Evolutionary conservation across 2,797 vertebrate species (phyloP).

Genomic region (Liasis olivaceus): DNA sequence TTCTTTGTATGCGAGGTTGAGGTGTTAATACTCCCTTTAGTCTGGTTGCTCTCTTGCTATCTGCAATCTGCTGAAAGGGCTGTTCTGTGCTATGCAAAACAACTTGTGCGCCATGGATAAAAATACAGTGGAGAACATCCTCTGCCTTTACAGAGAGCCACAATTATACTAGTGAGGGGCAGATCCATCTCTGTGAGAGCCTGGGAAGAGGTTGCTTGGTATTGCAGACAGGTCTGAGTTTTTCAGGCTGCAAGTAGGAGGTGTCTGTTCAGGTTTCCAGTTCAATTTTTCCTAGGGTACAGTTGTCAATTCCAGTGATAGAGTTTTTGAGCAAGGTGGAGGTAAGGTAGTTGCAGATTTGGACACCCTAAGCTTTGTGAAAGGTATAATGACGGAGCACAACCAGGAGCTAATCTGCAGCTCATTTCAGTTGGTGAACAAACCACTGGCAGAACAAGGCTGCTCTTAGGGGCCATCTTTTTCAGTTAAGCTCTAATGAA

Average conservation of each 20-base stretch:
- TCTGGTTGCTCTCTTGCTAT: too few relatives aligned
- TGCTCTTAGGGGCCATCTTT: conserved; percentile 97
- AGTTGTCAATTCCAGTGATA: conserved; percentile 46
- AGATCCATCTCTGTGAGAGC: too few relatives aligned
- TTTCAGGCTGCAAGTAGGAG: too few relatives aligned
- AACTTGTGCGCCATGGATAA: too few relatives aligned
- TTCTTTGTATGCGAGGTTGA: not conserved
- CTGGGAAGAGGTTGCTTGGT: too few relatives aligned
- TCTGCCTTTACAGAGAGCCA: not conserved
- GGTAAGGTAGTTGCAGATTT: conserved; percentile 87
- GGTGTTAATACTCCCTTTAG: not conserved
- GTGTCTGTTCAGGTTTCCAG: too few relatives aligned
- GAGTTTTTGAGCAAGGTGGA: conserved; percentile 89
- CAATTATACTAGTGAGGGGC: too few relatives aligned
- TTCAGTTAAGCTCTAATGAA: conserved; percentile 87
- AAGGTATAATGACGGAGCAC: conserved; percentile 91
- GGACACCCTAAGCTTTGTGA: conserved; percentile 91
- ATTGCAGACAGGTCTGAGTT: too few relatives aligned
- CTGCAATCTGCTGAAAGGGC: not conserved
- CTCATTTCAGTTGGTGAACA: conserved; percentile 90
- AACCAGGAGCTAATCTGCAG: conserved; percentile 92
- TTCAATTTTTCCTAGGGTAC: too few relatives aligned
- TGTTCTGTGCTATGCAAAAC: too few relatives aligned
- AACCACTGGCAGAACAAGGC: conserved; percentile 93
- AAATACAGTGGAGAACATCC: too few relatives aligned